Conservation (phyloP, 2,113 vertebrate species). For the Struthio camelus region DNA sequence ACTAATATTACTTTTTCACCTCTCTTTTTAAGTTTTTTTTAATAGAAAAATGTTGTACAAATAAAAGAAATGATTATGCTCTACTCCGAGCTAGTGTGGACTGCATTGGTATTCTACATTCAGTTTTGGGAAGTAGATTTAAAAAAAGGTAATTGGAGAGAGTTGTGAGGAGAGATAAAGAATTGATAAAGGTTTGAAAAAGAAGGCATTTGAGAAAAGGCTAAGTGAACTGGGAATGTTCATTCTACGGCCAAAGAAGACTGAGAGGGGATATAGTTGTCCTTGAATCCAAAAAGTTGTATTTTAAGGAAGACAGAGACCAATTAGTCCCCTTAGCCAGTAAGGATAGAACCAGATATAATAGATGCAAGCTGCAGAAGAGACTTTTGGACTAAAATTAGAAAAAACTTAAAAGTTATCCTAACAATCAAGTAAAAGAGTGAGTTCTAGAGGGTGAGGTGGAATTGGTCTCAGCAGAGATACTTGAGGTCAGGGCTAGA, state of each 20-base stretch:
- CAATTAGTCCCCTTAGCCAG: background rate
- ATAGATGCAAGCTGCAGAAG: background rate
- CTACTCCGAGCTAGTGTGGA: fast-evolving
- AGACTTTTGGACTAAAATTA: background rate
- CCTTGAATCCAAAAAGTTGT: background rate
- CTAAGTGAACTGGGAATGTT: background rate
- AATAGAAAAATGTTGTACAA: background rate
- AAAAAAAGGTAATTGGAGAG: background rate
- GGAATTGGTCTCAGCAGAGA: background rate
- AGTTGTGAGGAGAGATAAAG: background rate
- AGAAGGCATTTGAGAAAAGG: background rate
- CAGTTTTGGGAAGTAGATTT: background rate
- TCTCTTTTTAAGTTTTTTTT: background rate
- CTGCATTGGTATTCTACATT: background rate
- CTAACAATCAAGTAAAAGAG: background rate
- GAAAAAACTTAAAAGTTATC: background rate
- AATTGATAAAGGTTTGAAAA: background rate
- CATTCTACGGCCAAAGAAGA: background rate
- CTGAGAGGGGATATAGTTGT: background rate
- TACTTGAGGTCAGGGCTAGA: background rate
- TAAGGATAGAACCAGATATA: background rate
- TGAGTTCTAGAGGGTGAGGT: background rate
- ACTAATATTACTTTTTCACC: fast-evolving
- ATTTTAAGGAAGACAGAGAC: background rate
- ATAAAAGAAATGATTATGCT: background rate